phyloP scores from a whole-genome alignment of 1,140 invertebrate species.

The Aradophagus sp. region DNA sequence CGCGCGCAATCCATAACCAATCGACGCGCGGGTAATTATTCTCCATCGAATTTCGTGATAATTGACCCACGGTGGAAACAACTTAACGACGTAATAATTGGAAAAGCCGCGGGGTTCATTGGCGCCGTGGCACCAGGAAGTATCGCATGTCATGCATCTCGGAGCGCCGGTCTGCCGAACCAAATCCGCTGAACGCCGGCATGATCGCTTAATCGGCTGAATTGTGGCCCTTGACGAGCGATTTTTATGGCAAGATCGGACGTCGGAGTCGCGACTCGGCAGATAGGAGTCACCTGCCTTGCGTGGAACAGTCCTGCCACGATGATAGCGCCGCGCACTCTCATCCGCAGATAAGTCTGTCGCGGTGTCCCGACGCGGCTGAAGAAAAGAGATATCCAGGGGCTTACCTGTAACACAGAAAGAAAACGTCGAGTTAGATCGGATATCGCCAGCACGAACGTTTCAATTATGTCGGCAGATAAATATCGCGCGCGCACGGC shows the following conservation, averaged over 20 bases:
- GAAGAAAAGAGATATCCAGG: conserved; percentile 55
- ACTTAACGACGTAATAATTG: conserved; percentile 32
- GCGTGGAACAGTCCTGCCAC: conserved; percentile 43
- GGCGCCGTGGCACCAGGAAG: too few species aligned
- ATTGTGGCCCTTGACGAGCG: not conserved
- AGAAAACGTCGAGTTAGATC: too few species aligned
- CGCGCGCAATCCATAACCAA: conserved; percentile 13
- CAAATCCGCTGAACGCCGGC: too few species aligned
- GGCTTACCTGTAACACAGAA: too few species aligned
- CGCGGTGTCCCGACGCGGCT: conserved; percentile 40
- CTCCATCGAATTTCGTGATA: conserved; percentile 12
- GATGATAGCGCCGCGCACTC: conserved; percentile 54
- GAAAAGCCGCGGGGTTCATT: not conserved
- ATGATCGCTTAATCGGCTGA: not conserved
- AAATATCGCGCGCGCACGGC: too few species aligned
- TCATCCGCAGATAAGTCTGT: conserved; percentile 56
- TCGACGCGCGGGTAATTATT: conserved; percentile 23
- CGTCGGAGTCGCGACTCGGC: not conserved
- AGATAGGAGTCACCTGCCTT: conserved; percentile 35
- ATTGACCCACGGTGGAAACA: conserved; percentile 24
- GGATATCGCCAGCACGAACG: too few species aligned
- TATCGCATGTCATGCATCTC: too few species aligned
- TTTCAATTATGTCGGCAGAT: too few species aligned
- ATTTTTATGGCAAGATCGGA: too few species aligned
- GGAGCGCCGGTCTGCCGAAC: too few species aligned